These are phyloP conservation scores for Aplochiton taeniatus DNA, from an alignment of 2,797 vertebrate species.

Conservation along the genomic window DNA sequence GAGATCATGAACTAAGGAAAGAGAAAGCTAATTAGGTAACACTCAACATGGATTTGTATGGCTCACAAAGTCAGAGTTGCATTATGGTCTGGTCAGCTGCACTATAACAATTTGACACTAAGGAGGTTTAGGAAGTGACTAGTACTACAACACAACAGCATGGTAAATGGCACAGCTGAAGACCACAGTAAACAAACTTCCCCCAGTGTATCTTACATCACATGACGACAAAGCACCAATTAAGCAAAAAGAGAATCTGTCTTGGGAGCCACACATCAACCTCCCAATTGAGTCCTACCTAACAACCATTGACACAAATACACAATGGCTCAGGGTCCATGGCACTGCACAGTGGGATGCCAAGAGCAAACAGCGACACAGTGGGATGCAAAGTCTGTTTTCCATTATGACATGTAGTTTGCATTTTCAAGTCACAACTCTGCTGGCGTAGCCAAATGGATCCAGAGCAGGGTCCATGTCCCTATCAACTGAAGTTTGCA, in stretches of 20 bases:
- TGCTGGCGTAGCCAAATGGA: no score
- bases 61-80: not conserved
- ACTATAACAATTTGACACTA: no score
- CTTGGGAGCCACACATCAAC: slow-evolving; percentile 15
- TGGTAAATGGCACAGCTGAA: slow-evolving; percentile 40
- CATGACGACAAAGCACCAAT: slow-evolving; percentile 35
- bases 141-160: no score
- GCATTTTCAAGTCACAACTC: not conserved
- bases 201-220: slow-evolving; percentile 37
- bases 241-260: slow-evolving; percentile 45
- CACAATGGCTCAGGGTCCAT: slow-evolving; percentile 7
- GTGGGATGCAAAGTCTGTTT: no score
- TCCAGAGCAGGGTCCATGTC: no score
- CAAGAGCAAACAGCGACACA: no score
- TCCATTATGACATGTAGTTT: not conserved
- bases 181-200: slow-evolving; percentile 54
- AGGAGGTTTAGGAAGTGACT: no score
- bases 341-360: no score
- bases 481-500: no score
- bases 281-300: slow-evolving; percentile 16
- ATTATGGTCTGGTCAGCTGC: no score
- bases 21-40: not conserved
- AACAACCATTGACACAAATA: slow-evolving; percentile 24
- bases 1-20: not conserved
- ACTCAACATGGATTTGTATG: not conserved